Base-by-base conservation (phyloP, 2,113 vertebrate species). In the Grantiella picta region DNA sequence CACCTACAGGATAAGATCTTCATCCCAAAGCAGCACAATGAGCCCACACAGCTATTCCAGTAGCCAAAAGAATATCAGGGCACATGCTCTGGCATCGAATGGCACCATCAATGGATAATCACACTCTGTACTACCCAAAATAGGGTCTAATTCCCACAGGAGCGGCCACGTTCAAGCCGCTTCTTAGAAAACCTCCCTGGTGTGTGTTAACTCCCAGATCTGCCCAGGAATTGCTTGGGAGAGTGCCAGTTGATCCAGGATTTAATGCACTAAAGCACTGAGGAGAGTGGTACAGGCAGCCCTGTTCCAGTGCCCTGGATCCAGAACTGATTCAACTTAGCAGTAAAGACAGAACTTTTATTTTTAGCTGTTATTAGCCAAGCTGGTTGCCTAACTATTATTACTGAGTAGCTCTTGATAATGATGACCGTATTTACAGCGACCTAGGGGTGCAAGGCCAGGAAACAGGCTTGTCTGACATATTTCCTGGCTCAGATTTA, bases 381-480 rank as follows among this genome's bases (percentile, higher is more conserved):
- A 83, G 13, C 11, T 66, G 45, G 47, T 63, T 24, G 52, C 33
- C 52, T 73, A 49, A 57, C 66, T 87, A 18, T 54, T 35, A 66
- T 65, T 92, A 54, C 80, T 81, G 12, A 89, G 71, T 78, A 4
- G 3, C 60, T 92, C 72, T 83, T 86, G 61, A 54, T 96, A 50
- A 49, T 63, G 68, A 80, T 77, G 76, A 63, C 38, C 71, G 56
- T 50, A 57, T 87, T 91, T 85, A 60, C 78, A 68, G 52, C 0
- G 15, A 94, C 94, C 89, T 63, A 49, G 70, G 64, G 76, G 95
- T 94, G 64, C 76, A 86, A 94, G 94, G 95, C 89, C 94, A 96
- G 96, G 96, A 96, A 97, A 94, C 95, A 96, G 95, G 76, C 60
- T 95, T 89, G 89, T 94, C 90, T 90, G 89, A 86, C 94, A 66